Base-by-base conservation (phyloP, 2,113 vertebrate species). In the Laterallus jamaicensis region DNA sequence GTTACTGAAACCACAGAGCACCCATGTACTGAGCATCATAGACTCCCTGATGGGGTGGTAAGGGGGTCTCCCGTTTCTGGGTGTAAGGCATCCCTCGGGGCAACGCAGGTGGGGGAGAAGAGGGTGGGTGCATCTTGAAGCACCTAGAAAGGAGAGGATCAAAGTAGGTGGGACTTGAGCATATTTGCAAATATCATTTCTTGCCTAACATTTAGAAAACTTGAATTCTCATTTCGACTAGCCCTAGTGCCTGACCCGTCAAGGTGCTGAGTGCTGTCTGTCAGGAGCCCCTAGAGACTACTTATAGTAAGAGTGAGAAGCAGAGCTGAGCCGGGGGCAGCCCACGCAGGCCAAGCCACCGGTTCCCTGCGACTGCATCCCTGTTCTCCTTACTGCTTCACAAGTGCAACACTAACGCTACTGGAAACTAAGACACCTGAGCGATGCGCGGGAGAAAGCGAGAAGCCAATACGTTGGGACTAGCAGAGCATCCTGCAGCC, bases 151-250 rank as follows among this genome's bases (percentile, higher is more conserved):
- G 74, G 58, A 58, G 40, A 35, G 25, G 66, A 60, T 71, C 31
- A 44, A 79, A 86, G 69, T 2, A 69, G 80, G 92, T 92, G 90
- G 86, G 91, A 94, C 92, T 92, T 88, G 92, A 95, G 91, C 86
- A 12, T 73, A 82, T 93, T 95, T 79, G 80, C 93, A 62, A 84
- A 71, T 26, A 92, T 95, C 24, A 86, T 96, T 92, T 97, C 92
- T 96, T 97, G 96, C 96, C 96, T 97, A 97, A 96, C 35, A 68
- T 96, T 93, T 91, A 71, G 93, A 95, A 96, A 96, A 95, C 96
- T 96, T 97, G 96, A 97, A 97, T 96, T 95, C 82, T 93, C 90
- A 86, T 86, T 78, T 59, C 5, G 92, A 96, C 95, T 82, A 97
- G 96, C 95, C 95, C 95, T 96, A 96, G 95, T 96, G 95, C 96